A percentile compares a stretch with the other conserved stretches of the same genome.
Conservation (phyloP, 2,797 vertebrate species). For the Orientallactaga sibirica region DNA sequence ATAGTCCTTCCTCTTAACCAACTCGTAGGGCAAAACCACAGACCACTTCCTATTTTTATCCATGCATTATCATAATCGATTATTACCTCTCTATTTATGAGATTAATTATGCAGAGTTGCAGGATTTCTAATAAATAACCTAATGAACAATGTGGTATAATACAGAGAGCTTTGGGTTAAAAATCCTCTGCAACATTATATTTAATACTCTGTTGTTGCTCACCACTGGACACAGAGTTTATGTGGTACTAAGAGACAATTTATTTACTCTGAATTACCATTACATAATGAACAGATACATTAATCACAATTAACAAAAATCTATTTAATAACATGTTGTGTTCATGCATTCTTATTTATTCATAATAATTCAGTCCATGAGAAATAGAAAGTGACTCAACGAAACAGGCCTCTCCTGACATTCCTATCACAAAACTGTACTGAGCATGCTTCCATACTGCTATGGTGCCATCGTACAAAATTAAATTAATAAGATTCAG, state of each 20-base stretch:
- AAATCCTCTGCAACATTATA: neutral
- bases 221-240: neutral
- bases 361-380: slow-evolving; percentile 7
- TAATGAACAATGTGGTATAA: neutral
- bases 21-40: neutral
- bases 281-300: neutral
- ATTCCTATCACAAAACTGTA: neutral
- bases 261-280: slow-evolving; percentile 8
- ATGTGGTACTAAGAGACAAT: neutral
- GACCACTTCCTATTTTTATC: slow-evolving; percentile 26
- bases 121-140: slow-evolving; percentile 51
- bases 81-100: slow-evolving; percentile 39
- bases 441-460: neutral
- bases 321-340: neutral
- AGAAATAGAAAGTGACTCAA: neutral
- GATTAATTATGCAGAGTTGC: slow-evolving; percentile 32
- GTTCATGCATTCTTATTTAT: neutral
- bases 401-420: neutral
- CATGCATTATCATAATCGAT: slow-evolving; percentile 41
- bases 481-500: neutral
- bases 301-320: slow-evolving; percentile 12
- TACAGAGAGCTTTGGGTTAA: neutral
- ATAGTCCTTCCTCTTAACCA: neutral
- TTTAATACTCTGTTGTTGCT: neutral
- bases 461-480: neutral